Evolutionary conservation across 2,113 vertebrate species (phyloP).

Genomic region (Coregonus clupeaformis): DNA sequence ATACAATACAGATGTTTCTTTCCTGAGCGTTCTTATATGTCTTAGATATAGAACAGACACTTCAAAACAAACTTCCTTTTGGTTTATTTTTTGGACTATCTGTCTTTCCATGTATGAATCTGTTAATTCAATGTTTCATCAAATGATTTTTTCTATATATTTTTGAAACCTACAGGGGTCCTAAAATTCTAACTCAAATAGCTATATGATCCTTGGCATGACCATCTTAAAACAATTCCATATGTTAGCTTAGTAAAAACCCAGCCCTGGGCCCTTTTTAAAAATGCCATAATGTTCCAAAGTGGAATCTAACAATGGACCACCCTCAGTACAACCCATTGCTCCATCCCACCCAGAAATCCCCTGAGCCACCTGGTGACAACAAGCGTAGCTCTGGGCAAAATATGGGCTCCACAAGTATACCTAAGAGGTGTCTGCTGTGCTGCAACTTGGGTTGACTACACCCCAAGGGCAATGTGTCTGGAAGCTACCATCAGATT

Average conservation of each 20-base stretch:
- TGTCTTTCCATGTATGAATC: no score
- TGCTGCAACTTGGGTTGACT: constrained; percentile 6
- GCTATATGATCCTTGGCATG: no score
- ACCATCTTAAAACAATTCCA: no score
- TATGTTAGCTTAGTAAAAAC: constrained; percentile 9
- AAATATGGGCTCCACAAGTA: constrained; percentile 25
- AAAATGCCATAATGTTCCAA: constrained; percentile 23
- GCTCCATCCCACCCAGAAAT: constrained; percentile 34
- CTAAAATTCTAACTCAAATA: no score
- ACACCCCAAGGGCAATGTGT: background rate
- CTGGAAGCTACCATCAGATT: background rate
- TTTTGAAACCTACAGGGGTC: no score
- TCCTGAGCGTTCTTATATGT: no score
- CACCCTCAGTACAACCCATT: constrained; percentile 11
- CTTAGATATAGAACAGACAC: no score
- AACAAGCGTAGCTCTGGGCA: constrained; percentile 45
- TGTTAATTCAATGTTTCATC: no score
- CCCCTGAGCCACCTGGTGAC: constrained; percentile 49
- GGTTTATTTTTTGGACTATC: no score
- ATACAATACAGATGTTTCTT: no score
- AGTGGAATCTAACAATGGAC: constrained; percentile 35
- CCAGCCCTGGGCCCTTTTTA: constrained; percentile 13
- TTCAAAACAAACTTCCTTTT: no score
- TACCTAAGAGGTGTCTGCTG: constrained; percentile 4
- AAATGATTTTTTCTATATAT: no score